Evolutionary conservation across 2,797 vertebrate genomes (phyloP).

Genomic region (Podarcis lilfordi): DNA sequence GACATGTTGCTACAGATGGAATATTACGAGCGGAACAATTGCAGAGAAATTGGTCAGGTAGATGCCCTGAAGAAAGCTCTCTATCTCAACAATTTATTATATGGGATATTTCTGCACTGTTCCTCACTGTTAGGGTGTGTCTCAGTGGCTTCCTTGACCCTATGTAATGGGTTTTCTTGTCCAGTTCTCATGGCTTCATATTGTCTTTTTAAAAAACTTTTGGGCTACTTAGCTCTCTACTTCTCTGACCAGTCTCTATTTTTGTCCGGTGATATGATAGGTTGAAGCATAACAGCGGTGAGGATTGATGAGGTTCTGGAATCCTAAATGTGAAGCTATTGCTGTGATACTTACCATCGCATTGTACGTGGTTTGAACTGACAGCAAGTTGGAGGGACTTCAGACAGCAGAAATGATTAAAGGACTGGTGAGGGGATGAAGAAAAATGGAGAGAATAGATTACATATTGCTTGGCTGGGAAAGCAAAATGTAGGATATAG

Average conservation of each 20-base stretch:
- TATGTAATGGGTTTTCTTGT: not conserved
- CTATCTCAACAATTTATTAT: not conserved
- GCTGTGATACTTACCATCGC: slow-evolving; percentile 51
- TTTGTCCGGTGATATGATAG: not conserved
- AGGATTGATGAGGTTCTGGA: slow-evolving; percentile 56
- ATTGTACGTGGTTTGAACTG: slow-evolving; percentile 57
- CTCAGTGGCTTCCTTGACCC: not conserved
- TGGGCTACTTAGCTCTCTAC: not conserved
- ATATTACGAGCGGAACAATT: not conserved
- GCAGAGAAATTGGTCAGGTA: not conserved
- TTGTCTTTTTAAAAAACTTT: not conserved
- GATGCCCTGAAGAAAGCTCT: not conserved
- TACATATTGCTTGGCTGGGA: slow-evolving; percentile 74
- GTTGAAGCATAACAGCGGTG: not conserved
- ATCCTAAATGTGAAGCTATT: slow-evolving; percentile 5
- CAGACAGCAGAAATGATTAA: slow-evolving; percentile 71
- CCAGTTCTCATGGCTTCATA: not conserved
- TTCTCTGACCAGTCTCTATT: not conserved
- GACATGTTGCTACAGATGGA: not conserved
- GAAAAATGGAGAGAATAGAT: slow-evolving; percentile 74
- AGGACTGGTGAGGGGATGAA: slow-evolving; percentile 70
- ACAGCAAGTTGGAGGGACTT: slow-evolving; percentile 72
- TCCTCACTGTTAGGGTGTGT: not conserved
- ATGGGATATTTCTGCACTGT: not conserved
- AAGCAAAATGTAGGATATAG: slow-evolving; percentile 58